These are phyloP conservation scores for Andricus curvator DNA, from an alignment of 2,888 invertebrate species.

Conservation along the genomic window DNA sequence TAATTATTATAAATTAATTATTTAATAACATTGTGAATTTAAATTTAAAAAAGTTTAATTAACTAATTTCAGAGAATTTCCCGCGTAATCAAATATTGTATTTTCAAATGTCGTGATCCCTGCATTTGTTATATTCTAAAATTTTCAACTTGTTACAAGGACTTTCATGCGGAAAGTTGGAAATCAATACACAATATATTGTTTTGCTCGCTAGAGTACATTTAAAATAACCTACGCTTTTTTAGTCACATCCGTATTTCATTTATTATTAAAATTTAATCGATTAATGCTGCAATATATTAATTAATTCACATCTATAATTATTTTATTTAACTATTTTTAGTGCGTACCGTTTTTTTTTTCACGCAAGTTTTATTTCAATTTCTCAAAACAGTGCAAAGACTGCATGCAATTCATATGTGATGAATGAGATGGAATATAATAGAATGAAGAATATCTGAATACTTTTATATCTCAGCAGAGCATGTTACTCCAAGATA, in stretches of 20 bases:
- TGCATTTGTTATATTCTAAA: not conserved
- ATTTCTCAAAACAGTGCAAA: not conserved
- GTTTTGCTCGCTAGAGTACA: not conserved
- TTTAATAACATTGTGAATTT: too few relatives aligned
- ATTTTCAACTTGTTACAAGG: not conserved
- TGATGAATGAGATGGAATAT: conserved; percentile 2
- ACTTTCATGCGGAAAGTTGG: not conserved
- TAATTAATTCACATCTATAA: not conserved
- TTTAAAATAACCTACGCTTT: not conserved
- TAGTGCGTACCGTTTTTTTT: not conserved
- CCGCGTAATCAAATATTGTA: too few relatives aligned
- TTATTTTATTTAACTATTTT: not conserved
- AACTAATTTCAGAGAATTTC: too few relatives aligned
- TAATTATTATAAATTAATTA: too few relatives aligned
- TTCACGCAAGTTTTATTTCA: not conserved
- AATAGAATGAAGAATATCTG: not conserved
- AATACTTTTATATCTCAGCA: not conserved
- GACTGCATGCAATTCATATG: conserved; percentile 1
- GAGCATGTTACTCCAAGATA: conserved; percentile 5
- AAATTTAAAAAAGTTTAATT: too few relatives aligned
- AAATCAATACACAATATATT: conserved; percentile 3
- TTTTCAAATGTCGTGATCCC: too few relatives aligned
- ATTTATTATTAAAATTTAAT: not conserved
- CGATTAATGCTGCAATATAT: not conserved
- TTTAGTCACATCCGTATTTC: not conserved